A percentile compares a stretch with the other conserved stretches of the same genome.
Conservation (phyloP, 2,797 vertebrate species). For the Vireo griseus region DNA sequence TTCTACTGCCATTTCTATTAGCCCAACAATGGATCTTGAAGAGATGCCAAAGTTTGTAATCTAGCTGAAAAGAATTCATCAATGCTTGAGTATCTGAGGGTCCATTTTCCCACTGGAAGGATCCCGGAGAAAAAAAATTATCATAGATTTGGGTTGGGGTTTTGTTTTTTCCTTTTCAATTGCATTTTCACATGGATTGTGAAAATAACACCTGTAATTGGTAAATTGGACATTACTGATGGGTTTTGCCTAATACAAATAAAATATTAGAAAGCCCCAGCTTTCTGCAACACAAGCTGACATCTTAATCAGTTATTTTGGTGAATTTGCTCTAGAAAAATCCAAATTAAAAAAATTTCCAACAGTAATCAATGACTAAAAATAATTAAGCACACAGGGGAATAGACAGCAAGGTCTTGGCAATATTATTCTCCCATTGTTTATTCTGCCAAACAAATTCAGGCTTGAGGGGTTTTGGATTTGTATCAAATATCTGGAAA, state of each 20-base stretch:
- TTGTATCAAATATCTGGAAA: constrained; percentile 49
- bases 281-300: neutral
- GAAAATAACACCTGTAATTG: neutral
- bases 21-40: neutral
- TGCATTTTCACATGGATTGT: neutral
- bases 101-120: neutral
- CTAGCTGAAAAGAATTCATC: neutral
- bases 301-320: neutral
- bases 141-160: rapidly evolving
- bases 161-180: neutral
- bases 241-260: neutral
- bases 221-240: neutral
- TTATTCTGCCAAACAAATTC: constrained; percentile 38
- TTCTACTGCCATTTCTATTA: neutral
- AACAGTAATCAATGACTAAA: neutral
- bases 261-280: neutral
- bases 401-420: neutral
- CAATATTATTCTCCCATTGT: neutral
- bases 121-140: neutral
- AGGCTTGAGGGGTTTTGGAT: constrained; percentile 13
- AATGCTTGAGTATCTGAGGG: neutral
- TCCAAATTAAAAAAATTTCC: neutral
- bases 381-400: constrained; percentile 1
- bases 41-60: neutral
- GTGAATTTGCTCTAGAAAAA: neutral